These are phyloP conservation scores for Melipona quadrifasciata DNA, from an alignment of 1,140 invertebrate genomes.

Conservation along the genomic window DNA sequence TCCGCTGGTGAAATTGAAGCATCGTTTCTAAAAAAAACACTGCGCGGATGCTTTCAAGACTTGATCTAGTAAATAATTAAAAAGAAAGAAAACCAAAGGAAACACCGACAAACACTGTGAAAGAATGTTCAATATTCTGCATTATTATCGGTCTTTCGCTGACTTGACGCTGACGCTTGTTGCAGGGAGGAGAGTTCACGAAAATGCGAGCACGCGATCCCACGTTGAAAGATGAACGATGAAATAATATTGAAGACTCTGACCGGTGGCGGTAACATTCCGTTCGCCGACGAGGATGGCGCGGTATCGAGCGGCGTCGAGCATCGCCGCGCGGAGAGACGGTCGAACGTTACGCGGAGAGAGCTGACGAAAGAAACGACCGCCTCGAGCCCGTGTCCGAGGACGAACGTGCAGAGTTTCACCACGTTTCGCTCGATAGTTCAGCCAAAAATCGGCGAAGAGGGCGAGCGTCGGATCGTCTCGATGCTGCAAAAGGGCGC, in stretches of 20 bases:
- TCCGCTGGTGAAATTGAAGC: too few species aligned
- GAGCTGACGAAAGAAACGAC: slow-evolving; percentile 34
- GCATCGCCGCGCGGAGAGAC: not conserved
- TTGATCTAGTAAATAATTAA: too few species aligned
- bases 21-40: too few species aligned
- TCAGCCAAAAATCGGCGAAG: not conserved
- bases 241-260: slow-evolving; percentile 56
- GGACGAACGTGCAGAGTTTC: slow-evolving; percentile 40
- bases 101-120: too few species aligned
- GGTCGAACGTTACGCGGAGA: slow-evolving; percentile 44
- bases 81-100: too few species aligned
- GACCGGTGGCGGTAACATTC: slow-evolving; percentile 51
- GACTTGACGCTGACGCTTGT: not conserved
- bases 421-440: slow-evolving; percentile 40
- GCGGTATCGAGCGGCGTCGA: not conserved
- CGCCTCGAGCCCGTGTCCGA: slow-evolving; percentile 35
- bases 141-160: too few species aligned
- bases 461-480: slow-evolving; percentile 13
- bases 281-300: slow-evolving; percentile 65
- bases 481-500: not conserved
- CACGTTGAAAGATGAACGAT: slow-evolving; percentile 61
- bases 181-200: not conserved
- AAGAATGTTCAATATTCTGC: too few species aligned
- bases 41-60: too few species aligned
- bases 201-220: slow-evolving; percentile 20